Evolutionary conservation across 2,888 invertebrate species (phyloP), one percentile per base, ranked within the genome.

Genomic region (Leptinotarsa juncta): DNA sequence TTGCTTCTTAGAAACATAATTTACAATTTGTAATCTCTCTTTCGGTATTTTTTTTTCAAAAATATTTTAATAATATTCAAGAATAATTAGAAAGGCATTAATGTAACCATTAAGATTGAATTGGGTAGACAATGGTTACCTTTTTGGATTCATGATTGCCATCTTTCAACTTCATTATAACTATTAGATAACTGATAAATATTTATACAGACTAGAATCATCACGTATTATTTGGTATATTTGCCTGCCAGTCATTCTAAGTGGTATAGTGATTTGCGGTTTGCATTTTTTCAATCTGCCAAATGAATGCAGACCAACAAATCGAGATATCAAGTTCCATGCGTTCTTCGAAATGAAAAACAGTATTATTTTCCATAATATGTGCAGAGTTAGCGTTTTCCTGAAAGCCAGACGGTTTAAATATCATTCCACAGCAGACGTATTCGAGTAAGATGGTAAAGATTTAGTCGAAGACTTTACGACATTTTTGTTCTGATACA

Each of bases 381-480:
- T 53, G 18, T 53, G 53, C 18, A n/a, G 53, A 10, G n/a, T 18
- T 18, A 18, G 18, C 53, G 1, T 18, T 18, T 53, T 18, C 3
- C 53, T 53, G 53, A 53, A 18, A 53, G 18, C 53, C 53, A 53
- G 53, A 53, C 53, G 53, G 53, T 53, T 53, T 20, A 53, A 18
- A 53, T 7, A 53, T 53, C 53, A 53, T 53, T 53, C 53, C 18
- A 53, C 18, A 53, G 53, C 18, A 7, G 18, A 18, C 53, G 18
- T 53, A 18, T 53, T 53, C 18, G 10, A 3, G 18, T 53, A 12
- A n/a, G 18, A 18, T 53, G 53, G n/a, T 53, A 12, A 12, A 53
- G 53, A 7, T 1, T 53, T 53, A 53, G 53, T 53, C 53, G 53
- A 12, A 18, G 53, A 53, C n/a, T 14, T 53, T 10, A 18, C 5